Base-by-base conservation (phyloP, 2,797 vertebrate species). In the Holocentrus rufus region DNA sequence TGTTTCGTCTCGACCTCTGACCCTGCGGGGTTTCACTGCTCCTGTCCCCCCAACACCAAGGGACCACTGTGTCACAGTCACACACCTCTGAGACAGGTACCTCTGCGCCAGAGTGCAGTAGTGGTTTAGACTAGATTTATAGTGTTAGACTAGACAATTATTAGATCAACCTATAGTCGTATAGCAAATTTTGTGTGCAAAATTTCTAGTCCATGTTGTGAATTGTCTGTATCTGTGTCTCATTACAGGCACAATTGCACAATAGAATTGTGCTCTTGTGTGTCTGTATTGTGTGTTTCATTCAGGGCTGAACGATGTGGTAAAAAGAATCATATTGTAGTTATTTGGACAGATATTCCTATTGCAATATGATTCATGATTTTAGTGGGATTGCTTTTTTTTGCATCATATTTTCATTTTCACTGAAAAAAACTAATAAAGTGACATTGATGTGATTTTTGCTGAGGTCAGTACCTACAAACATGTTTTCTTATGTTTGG, bases 21-120 rank as follows among this genome's bases (percentile, higher is more conserved):
- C 66, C 74, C 79, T 15, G 44, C 60, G 50, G 73, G 75, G 76
- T 90, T 87, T 81, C 65, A 53, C 69, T 81, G 87, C n/a, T 85
- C 76, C 60, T 91, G 82, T 64, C 80, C 72, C 17, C 72, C 82
- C 7, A 58, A 80, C 66, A 79, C 77, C 54, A 67, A 78, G 44
- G 84, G 82, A 69, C 76, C 62, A 62, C 17, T 83, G 59, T 89
- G 88, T 82, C 85, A 88, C 68, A 84, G 88, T 82, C 85, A 88
- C 68, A 84, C 49, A 47, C 72, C 79, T 72, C 72, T 63, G 46
- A 83, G 69, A 72, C 73, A 89, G 87, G 82, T 90, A 87, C 71
- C 71, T n/a, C 44, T 62, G 10, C 55, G 64, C 9, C 22, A 69
- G n/a, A 10, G 5, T 66, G 34, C 46, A 81, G 50, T 54, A 60